These are phyloP conservation scores for Beroe forskalii DNA, from an alignment of 37 sponge, comb jelly and placozoan species.

Conservation along the genomic window DNA sequence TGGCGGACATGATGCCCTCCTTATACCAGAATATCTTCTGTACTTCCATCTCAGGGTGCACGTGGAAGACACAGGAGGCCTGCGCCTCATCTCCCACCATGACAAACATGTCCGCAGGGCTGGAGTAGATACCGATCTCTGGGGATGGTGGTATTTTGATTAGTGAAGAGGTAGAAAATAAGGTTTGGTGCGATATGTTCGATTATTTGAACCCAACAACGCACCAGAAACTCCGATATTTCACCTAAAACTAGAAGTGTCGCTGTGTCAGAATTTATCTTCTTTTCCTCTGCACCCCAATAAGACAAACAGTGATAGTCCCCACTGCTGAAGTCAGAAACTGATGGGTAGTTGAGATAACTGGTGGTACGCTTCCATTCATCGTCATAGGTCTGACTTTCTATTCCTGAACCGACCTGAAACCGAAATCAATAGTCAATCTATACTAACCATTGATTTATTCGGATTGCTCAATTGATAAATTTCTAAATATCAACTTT, in stretches of 20 bases:
- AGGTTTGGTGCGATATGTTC: too few species aligned
- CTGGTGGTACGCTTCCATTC: background rate
- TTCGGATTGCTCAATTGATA: too few species aligned
- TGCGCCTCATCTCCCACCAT: background rate
- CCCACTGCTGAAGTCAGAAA: constrained; percentile 4
- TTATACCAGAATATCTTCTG: background rate
- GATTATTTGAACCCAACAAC: too few species aligned
- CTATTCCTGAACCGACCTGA: background rate
- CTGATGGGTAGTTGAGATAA: constrained; percentile 16
- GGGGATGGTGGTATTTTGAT: too few species aligned
- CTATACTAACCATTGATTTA: too few species aligned
- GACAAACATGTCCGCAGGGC: constrained; percentile 13
- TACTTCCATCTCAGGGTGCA: background rate
- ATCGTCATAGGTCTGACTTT: background rate
- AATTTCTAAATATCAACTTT: too few species aligned
- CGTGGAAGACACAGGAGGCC: background rate
- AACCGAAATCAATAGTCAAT: too few species aligned
- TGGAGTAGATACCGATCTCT: too few species aligned
- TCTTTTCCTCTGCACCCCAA: constrained; percentile 20
- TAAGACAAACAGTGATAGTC: background rate
- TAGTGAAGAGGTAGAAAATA: too few species aligned
- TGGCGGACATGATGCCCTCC: background rate
- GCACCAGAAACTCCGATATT: too few species aligned
- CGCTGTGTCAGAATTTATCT: background rate
- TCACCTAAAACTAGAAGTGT: background rate